Conservation (phyloP, 1,140 invertebrate species). For the Pectinophora gossypiella region DNA sequence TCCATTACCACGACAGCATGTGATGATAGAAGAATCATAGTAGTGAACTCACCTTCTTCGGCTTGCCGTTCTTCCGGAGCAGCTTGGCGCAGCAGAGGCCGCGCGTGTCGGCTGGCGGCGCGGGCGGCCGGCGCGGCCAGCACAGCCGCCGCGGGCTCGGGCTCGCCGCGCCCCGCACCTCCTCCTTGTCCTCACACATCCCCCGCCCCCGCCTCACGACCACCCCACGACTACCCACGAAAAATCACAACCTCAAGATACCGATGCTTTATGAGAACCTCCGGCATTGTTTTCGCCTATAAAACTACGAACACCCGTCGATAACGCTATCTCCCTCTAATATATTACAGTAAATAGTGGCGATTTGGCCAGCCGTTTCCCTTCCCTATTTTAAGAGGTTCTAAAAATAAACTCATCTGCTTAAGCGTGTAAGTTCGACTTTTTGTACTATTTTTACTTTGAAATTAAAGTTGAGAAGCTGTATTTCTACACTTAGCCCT, state of each 20-base stretch:
- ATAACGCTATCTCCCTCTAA: constrained; percentile 47
- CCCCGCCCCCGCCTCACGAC: constrained; percentile 9
- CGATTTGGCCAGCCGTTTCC: constrained; percentile 22
- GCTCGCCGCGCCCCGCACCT: constrained; percentile 51
- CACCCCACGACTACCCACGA: constrained; percentile 34
- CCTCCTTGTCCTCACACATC: constrained; percentile 70
- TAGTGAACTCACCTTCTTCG: constrained; percentile 54
- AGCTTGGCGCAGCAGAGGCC: constrained; percentile 67
- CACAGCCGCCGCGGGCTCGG: constrained; percentile 52
- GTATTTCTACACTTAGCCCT: constrained; percentile 35
- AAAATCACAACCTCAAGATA: constrained; percentile 62
- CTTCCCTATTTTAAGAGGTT: constrained; percentile 7
- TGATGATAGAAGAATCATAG: neutral
- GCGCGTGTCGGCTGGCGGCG: constrained; percentile 61
- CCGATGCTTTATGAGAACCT: constrained; percentile 62
- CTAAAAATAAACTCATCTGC: constrained; percentile 13
- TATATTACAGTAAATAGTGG: constrained; percentile 45
- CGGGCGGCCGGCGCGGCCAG: constrained; percentile 53
- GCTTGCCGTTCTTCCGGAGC: constrained; percentile 61
- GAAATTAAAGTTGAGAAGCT: constrained; percentile 21
- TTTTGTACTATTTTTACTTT: constrained; percentile 51
- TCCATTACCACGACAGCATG: too few relatives aligned
- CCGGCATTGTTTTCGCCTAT: constrained; percentile 60
- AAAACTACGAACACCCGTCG: constrained; percentile 37
- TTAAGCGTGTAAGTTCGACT: constrained; percentile 50